Conservation (phyloP, 1,140 invertebrate species). For the Planococcus citri region DNA sequence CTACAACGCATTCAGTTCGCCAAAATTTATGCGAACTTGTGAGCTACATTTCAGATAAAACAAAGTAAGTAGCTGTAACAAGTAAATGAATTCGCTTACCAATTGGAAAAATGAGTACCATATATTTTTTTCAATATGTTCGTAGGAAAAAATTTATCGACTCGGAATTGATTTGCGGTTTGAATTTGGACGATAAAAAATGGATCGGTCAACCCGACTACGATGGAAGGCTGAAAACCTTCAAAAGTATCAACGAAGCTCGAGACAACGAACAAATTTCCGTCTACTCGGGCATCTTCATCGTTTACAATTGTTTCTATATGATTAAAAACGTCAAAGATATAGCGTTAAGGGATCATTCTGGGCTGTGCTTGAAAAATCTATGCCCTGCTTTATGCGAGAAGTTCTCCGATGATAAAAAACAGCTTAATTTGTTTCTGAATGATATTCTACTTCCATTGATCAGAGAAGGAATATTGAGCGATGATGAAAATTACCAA, state of each 20-base stretch:
- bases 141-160: slow-evolving; percentile 23
- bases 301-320: slow-evolving; percentile 71
- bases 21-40: neutral
- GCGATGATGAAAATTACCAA: slow-evolving; percentile 45
- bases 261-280: slow-evolving; percentile 42
- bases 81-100: neutral
- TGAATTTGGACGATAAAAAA: slow-evolving; percentile 75
- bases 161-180: slow-evolving; percentile 29
- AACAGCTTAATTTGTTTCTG: slow-evolving; percentile 44
- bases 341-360: slow-evolving; percentile 63
- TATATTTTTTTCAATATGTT: neutral
- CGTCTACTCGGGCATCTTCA: slow-evolving; percentile 52
- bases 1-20: slow-evolving; percentile 29
- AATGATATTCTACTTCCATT: slow-evolving; percentile 55
- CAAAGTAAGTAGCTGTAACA: neutral
- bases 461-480: slow-evolving; percentile 52
- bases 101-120: neutral
- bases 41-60: neutral
- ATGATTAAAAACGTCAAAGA: slow-evolving; percentile 65
- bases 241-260: slow-evolving; percentile 48
- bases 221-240: slow-evolving; percentile 58
- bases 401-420: slow-evolving; percentile 21
- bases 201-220: slow-evolving; percentile 90
- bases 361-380: slow-evolving; percentile 57
- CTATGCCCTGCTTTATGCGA: slow-evolving; percentile 44